phyloP scores from a whole-genome alignment of 2,888 invertebrate species.

The Metellina segmentata region DNA sequence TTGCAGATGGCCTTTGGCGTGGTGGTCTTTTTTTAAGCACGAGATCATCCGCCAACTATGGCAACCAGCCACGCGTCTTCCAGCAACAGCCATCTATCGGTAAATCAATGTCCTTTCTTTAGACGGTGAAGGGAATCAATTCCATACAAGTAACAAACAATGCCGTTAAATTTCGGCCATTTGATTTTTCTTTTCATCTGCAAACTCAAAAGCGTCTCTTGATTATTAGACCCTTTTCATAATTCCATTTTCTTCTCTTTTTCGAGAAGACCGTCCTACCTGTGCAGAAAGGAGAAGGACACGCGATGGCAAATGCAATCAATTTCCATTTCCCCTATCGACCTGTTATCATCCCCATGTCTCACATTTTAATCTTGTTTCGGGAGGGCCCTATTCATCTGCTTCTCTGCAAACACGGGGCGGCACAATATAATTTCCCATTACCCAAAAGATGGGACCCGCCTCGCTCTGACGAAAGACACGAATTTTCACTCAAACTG shows the following conservation, averaged over 20 bases:
- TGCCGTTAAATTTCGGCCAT: background rate
- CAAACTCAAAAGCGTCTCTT: background rate
- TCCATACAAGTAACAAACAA: background rate
- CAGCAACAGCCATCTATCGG: background rate
- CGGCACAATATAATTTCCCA: background rate
- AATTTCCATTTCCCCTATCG: background rate
- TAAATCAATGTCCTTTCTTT: background rate
- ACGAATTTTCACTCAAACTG: conserved; percentile 37
- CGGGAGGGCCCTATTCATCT: background rate
- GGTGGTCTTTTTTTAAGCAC: background rate
- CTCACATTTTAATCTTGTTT: background rate
- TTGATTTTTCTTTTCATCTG: background rate
- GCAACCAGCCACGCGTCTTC: background rate
- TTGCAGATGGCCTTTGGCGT: background rate
- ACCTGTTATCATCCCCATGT: background rate
- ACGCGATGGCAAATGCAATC: background rate
- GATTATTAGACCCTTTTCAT: background rate
- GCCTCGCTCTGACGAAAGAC: conserved; percentile 5
- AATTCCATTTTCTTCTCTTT: background rate
- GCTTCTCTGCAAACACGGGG: background rate
- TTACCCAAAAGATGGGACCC: background rate
- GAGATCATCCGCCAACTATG: background rate
- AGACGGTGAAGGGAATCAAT: background rate
- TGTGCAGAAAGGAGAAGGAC: too few relatives aligned
- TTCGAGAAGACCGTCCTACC: too few relatives aligned